These are phyloP conservation scores for Miniopterus natalensis DNA, from an alignment of 2,113 vertebrate genomes.

Conservation along the genomic window DNA sequence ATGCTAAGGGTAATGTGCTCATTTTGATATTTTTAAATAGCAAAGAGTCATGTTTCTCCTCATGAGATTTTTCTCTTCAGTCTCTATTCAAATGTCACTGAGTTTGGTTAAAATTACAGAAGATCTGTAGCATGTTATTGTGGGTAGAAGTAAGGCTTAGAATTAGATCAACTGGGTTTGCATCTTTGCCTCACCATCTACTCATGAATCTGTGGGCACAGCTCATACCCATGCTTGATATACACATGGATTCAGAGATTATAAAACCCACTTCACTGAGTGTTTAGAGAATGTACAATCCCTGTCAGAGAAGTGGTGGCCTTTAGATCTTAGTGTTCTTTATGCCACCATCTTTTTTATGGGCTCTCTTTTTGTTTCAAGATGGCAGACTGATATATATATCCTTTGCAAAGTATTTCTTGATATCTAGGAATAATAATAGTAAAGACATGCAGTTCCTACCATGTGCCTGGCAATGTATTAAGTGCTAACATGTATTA, in stretches of 20 bases:
- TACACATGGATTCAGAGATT: not conserved
- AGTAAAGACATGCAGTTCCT: not conserved
- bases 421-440: not conserved
- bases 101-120: slow-evolving; percentile 68
- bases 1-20: slow-evolving; percentile 53
- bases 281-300: not conserved
- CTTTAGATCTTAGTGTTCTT: not conserved
- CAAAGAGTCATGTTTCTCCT: slow-evolving; percentile 62
- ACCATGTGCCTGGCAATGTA: not conserved
- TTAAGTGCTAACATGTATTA: not conserved
- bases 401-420: not conserved
- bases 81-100: slow-evolving; percentile 63
- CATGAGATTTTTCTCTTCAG: slow-evolving; percentile 30
- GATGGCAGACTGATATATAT: not conserved
- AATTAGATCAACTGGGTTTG: not conserved
- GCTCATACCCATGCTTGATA: not conserved
- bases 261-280: not conserved
- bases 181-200: not conserved
- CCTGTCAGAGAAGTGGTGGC: not conserved
- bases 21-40: slow-evolving; percentile 73
- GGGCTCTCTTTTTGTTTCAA: slow-evolving; percentile 38
- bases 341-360: not conserved
- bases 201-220: not conserved
- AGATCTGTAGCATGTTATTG: not conserved
- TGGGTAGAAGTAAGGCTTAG: not conserved